A percentile compares a stretch with the other conserved stretches of the same genome.
These are phyloP conservation scores for Leptoteleia sp. DNA, from an alignment of 1,140 invertebrate species.

Conservation along the genomic window DNA sequence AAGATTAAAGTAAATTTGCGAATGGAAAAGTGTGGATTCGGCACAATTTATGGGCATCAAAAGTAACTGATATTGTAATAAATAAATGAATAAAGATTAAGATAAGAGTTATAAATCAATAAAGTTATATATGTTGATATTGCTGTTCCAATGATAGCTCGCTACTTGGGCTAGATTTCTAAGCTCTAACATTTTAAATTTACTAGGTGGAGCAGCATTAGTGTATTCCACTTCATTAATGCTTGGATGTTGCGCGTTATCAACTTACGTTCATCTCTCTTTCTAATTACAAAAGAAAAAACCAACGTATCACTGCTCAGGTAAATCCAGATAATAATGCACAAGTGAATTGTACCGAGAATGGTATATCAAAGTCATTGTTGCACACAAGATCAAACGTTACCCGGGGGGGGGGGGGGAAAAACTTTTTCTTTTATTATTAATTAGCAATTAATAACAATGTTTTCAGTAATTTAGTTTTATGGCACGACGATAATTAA, in stretches of 20 bases:
- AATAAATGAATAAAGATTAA: slow-evolving; percentile 51
- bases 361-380: slow-evolving; percentile 9
- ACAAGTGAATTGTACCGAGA: slow-evolving; percentile 12
- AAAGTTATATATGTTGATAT: slow-evolving; percentile 45
- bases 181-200: slow-evolving; percentile 52
- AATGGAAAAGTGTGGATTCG: not conserved
- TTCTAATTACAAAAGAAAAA: slow-evolving; percentile 57
- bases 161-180: slow-evolving; percentile 10
- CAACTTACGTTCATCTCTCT: slow-evolving; percentile 56
- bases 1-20: slow-evolving; percentile 9
- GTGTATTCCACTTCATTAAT: slow-evolving; percentile 58
- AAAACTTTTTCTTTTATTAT: no score
- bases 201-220: slow-evolving; percentile 44
- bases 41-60: slow-evolving; percentile 17
- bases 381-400: not conserved
- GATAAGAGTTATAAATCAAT: slow-evolving; percentile 53
- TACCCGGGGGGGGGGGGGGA: no score
- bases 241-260: slow-evolving; percentile 44
- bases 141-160: slow-evolving; percentile 33
- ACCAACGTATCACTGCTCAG: slow-evolving; percentile 18
- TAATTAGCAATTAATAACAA: no score
- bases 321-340: slow-evolving; percentile 40
- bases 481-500: no score
- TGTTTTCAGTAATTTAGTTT: no score
- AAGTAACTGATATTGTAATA: slow-evolving; percentile 17